Evolutionary conservation across 2,113 vertebrate species (phyloP), one percentile per base, ranked within the genome.

Genomic region (Agapornis roseicollis): DNA sequence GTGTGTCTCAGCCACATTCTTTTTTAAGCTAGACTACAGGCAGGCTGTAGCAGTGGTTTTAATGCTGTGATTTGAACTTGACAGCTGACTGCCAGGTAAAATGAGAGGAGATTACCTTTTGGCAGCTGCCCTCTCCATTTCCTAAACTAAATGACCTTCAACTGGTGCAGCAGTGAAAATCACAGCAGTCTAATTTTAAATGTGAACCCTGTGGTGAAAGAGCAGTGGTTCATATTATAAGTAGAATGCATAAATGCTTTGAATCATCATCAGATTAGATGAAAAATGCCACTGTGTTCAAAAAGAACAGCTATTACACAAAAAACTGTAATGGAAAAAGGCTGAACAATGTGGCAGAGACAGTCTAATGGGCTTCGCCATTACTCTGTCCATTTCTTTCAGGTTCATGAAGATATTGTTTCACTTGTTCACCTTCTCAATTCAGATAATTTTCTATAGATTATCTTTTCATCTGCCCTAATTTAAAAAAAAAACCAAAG

Each of bases 81-180:
- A 93, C 88, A 95, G 76, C 35, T 47, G 80, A 84, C 85, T 92
- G 88, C 89, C 93, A 93, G 90, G 93, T 91, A 85, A 93, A 96
- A 93, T 86, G 86, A 91, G 76, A 95, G 49, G 61, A 95, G 90
- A 95, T 97, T 97, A 94, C 85, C 88, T 95, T 93, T 96, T 91
- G 84, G 94, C 95, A 96, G 84, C 79, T 83, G 63, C 70, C 85
- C 66, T 95, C 93, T 93, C 89, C 53, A 65, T 93, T 96, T 96
- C 83, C 82, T 79, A 85, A 91, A 94, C 88, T 80, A 79, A 96
- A 95, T 89, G 97, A 96, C 95, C 97, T 97, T 94, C 88, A 92
- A 68, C 88, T 70, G 90, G 41, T 83, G 70, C 90, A 85, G 35
- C 85, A 90, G 90, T 89, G 91, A 96, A 92, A 97, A 94, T 90